Evolutionary conservation across 2,113 vertebrate genomes (phyloP).

Genomic region (Calyptommatus sinebrachiatus): DNA sequence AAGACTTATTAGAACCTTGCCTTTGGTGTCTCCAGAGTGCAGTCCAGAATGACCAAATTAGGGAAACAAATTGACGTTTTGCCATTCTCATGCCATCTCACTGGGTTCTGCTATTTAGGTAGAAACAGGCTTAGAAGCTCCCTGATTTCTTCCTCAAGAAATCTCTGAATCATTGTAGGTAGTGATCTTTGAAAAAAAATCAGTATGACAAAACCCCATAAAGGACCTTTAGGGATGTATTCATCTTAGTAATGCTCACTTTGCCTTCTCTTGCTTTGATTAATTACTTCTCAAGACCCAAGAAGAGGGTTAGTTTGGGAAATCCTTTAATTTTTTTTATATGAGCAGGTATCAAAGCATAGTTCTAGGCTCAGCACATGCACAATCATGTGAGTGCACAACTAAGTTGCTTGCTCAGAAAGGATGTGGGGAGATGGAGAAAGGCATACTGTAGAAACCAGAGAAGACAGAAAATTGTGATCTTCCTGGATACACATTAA

Average conservation of each 20-base stretch:
- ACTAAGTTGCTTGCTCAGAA: constrained; percentile 83
- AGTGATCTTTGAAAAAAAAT: not conserved
- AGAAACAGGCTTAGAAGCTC: not conserved
- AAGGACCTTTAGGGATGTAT: not conserved
- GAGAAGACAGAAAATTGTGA: too few relatives aligned
- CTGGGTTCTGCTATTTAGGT: too few relatives aligned
- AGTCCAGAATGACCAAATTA: too few relatives aligned
- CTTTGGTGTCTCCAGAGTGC: too few relatives aligned
- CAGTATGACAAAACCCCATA: not conserved
- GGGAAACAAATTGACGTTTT: too few relatives aligned
- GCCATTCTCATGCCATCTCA: too few relatives aligned
- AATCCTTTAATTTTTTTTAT: not conserved
- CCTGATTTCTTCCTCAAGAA: not conserved
- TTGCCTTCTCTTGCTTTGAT: not conserved
- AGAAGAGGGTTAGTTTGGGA: not conserved
- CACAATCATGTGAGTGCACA: constrained; percentile 78
- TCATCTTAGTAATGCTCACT: not conserved
- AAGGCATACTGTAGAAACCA: too few relatives aligned
- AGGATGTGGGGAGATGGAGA: constrained; percentile 60
- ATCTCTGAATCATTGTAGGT: not conserved
- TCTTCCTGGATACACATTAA: too few relatives aligned
- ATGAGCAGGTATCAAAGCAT: constrained; percentile 64
- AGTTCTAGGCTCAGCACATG: constrained; percentile 75
- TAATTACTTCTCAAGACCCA: not conserved
- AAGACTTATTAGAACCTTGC: too few relatives aligned